Evolutionary conservation across 2,797 vertebrate species (phyloP).

Genomic region (Oceanodroma leucorhoa): DNA sequence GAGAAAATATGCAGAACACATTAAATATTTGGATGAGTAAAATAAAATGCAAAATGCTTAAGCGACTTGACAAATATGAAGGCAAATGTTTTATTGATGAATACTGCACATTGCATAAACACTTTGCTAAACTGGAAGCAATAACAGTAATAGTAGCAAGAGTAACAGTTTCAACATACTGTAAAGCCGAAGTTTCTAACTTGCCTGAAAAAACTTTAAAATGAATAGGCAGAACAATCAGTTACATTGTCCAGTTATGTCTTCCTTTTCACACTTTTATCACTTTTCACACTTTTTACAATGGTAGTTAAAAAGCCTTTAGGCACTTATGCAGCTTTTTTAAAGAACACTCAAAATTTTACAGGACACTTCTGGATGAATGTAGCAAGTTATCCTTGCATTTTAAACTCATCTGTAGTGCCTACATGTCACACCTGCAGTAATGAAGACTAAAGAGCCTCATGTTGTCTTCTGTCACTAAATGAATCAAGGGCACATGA

Average conservation of each 20-base stretch:
- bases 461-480: constrained; percentile 10
- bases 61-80: constrained; percentile 7
- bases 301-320: constrained; percentile 65
- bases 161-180: neutral
- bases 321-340: constrained; percentile 52
- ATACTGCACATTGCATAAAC: neutral
- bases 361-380: constrained; percentile 62
- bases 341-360: constrained; percentile 66
- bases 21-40: neutral
- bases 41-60: constrained; percentile 24
- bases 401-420: constrained; percentile 40
- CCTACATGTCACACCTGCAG: constrained; percentile 47
- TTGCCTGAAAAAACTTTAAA: constrained; percentile 49
- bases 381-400: constrained; percentile 29
- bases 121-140: constrained; percentile 28
- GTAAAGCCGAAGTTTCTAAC: neutral
- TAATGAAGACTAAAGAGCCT: constrained; percentile 54
- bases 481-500: neutral
- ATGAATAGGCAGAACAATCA: constrained; percentile 19
- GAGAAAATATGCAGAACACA: neutral
- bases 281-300: constrained; percentile 46
- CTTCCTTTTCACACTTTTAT: constrained; percentile 41
- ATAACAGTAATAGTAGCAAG: neutral
- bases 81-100: constrained; percentile 46
- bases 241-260: neutral